phyloP scores from a whole-genome alignment of 2,888 invertebrate species.

The Nebria salina region DNA sequence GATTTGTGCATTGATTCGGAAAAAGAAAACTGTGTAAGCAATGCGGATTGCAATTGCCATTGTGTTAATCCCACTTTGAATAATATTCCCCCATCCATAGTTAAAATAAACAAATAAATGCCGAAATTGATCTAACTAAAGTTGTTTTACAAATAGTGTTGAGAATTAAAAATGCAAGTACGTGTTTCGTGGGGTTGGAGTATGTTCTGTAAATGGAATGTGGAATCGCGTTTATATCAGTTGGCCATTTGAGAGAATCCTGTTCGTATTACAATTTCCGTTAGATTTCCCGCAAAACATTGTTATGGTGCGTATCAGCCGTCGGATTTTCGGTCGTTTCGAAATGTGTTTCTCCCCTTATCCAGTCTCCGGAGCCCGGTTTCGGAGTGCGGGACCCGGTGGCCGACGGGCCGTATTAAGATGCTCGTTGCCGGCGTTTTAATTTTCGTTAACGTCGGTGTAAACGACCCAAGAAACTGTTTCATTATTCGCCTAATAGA shows the following conservation, averaged over 20 bases:
- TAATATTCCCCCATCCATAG: no score
- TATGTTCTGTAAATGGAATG: neutral
- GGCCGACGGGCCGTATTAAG: slow-evolving; percentile 24
- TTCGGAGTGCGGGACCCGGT: slow-evolving; percentile 15
- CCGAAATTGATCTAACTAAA: no score
- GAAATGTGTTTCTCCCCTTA: slow-evolving; percentile 22
- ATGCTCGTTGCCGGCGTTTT: slow-evolving; percentile 31
- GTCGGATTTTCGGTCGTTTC: slow-evolving; percentile 16
- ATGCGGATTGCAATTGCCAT: neutral
- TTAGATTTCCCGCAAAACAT: slow-evolving; percentile 14
- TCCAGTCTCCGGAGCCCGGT: slow-evolving; percentile 8
- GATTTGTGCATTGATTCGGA: slow-evolving; percentile 32
- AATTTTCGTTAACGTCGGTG: slow-evolving; percentile 43
- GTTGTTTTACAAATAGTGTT: no score
- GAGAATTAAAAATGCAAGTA: no score
- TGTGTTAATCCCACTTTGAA: no score
- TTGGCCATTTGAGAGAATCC: neutral
- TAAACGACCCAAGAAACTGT: slow-evolving; percentile 34
- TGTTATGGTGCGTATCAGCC: neutral
- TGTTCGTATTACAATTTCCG: slow-evolving; percentile 34
- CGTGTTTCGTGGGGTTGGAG: no score
- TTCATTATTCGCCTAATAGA: slow-evolving; percentile 41
- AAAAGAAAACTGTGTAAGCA: slow-evolving; percentile 26
- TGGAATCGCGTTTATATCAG: neutral
- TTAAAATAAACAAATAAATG: no score